Evolutionary conservation across 1,140 invertebrate species (phyloP).

Genomic region (Nasonia giraulti): DNA sequence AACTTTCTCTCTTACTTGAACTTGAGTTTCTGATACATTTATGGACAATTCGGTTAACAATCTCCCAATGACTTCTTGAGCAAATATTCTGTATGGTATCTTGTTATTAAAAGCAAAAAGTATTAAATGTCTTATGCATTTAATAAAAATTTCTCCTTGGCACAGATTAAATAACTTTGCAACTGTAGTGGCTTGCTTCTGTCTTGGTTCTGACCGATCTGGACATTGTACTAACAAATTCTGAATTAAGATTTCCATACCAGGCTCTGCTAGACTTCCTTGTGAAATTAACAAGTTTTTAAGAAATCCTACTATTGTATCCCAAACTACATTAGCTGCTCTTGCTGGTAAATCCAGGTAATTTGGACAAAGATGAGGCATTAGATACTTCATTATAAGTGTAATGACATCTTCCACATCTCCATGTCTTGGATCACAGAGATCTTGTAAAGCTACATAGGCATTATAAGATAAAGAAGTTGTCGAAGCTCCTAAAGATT

Average conservation of each 20-base stretch:
- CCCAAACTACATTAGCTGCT: slow-evolving; percentile 68
- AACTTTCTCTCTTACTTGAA: slow-evolving; percentile 53
- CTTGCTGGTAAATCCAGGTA: slow-evolving; percentile 69
- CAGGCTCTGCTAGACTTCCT: slow-evolving; percentile 65
- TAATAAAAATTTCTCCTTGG: slow-evolving; percentile 62
- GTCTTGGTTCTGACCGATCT: slow-evolving; percentile 77
- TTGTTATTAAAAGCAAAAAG: slow-evolving; percentile 74
- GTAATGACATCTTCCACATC: slow-evolving; percentile 68
- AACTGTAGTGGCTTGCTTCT: slow-evolving; percentile 74
- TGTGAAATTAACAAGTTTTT: slow-evolving; percentile 69
- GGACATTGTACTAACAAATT: slow-evolving; percentile 77
- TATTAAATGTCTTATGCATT: slow-evolving; percentile 74
- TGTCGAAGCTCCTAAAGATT: slow-evolving; percentile 53
- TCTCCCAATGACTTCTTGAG: slow-evolving; percentile 76
- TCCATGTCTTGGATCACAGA: slow-evolving; percentile 75
- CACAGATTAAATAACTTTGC: slow-evolving; percentile 73
- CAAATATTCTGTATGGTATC: slow-evolving; percentile 74
- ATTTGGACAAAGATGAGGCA: slow-evolving; percentile 71
- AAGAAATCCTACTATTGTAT: slow-evolving; percentile 75
- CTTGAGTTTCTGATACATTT: slow-evolving; percentile 43
- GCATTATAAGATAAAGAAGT: slow-evolving; percentile 72
- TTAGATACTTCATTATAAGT: slow-evolving; percentile 73
- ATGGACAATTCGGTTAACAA: slow-evolving; percentile 66
- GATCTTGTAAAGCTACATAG: slow-evolving; percentile 69
- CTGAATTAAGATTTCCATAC: slow-evolving; percentile 75